phyloP scores from a whole-genome alignment of 2,797 vertebrate species.

The Semotilus atromaculatus region DNA sequence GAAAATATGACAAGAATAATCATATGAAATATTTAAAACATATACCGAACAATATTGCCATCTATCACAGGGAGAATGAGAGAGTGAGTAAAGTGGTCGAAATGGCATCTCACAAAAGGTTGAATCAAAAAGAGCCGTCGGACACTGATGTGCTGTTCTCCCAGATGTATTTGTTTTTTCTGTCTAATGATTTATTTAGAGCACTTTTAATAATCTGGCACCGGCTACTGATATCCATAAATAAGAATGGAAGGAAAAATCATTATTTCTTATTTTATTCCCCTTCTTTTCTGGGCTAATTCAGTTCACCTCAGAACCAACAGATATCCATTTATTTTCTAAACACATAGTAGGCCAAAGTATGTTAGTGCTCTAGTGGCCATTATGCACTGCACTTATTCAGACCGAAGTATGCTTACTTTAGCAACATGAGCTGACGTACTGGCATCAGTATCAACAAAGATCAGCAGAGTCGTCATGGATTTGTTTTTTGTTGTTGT shows the following conservation, averaged over 20 bases:
- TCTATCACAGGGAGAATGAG: neutral
- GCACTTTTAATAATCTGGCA: neutral
- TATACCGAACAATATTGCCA: neutral
- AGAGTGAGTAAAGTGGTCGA: neutral
- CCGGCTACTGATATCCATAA: neutral
- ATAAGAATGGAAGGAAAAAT: neutral
- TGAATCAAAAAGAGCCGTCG: neutral
- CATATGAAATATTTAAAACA: neutral
- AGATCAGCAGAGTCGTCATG: neutral
- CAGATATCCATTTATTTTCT: neutral
- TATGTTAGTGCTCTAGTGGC: neutral
- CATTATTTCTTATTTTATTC: neutral
- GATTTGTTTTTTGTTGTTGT: neutral
- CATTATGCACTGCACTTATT: neutral
- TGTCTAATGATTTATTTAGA: neutral
- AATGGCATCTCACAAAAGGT: neutral
- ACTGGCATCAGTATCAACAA: neutral
- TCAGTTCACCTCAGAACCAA: neutral
- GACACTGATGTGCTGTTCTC: neutral
- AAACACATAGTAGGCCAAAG: conserved; percentile 7
- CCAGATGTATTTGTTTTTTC: neutral
- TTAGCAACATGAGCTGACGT: neutral
- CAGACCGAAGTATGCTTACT: neutral
- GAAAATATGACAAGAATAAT: neutral
- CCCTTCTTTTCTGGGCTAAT: neutral